These are phyloP conservation scores for Fabriciana adippe DNA, from an alignment of 2,888 invertebrate genomes.

Conservation along the genomic window DNA sequence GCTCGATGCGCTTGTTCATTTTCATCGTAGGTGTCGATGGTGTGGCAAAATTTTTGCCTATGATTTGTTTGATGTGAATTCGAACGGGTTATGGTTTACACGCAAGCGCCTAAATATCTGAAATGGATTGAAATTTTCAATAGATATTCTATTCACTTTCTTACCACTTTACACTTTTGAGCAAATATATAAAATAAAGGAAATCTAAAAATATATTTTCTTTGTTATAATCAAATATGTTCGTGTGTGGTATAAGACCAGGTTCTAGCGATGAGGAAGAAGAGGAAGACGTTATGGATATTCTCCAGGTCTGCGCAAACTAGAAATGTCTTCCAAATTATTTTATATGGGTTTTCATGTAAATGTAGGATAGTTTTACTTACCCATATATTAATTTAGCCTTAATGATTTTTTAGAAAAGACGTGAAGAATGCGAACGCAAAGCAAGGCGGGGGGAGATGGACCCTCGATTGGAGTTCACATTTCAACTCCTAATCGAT, in stretches of 20 bases:
- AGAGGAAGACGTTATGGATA: conserved; percentile 82
- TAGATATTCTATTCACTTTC: not conserved
- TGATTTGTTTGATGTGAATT: conserved; percentile 10
- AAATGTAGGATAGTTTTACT: not conserved
- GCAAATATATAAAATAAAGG: not conserved
- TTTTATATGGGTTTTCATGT: not conserved
- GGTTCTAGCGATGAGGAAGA: conserved; percentile 83
- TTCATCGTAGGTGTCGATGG: conserved; percentile 33
- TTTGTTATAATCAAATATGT: conserved; percentile 63
- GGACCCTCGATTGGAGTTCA: conserved; percentile 95
- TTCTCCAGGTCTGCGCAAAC: conserved; percentile 60
- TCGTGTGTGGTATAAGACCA: conserved; percentile 80
- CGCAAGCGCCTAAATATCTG: conserved; percentile 9
- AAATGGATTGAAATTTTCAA: conserved; percentile 2
- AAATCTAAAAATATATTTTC: not conserved
- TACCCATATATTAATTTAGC: not conserved
- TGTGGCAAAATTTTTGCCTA: not conserved
- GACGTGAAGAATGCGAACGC: conserved; percentile 95
- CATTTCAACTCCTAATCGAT: conserved; percentile 93
- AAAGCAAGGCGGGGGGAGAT: conserved; percentile 95
- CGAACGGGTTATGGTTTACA: conserved; percentile 8
- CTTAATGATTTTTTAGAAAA: conserved; percentile 62
- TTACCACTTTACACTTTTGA: not conserved
- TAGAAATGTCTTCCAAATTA: not conserved
- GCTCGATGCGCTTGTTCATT: conserved; percentile 40